Base-by-base conservation (phyloP, 2,113 vertebrate species). In the Hirundichthys speculiger region DNA sequence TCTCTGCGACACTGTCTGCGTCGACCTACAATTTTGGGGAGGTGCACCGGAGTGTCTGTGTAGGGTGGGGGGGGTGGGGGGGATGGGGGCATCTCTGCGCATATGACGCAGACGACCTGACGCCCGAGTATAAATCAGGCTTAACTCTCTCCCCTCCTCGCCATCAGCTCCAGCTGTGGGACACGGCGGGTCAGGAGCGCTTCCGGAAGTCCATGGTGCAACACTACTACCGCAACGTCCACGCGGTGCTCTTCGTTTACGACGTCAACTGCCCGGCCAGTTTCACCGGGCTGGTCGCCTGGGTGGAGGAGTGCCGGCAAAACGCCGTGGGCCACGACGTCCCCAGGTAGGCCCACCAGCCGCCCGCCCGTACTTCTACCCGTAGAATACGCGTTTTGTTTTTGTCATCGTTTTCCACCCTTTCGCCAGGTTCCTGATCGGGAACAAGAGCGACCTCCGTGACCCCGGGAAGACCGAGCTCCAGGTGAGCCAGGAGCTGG, bases 191-290 rank as follows among this genome's bases (percentile, higher is more conserved):
- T 13, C 98, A 99, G 82, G 98, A 99, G 60, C 95, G 96, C 3
- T 97, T 98, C 83, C 84, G 96, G 2, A 98, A 98, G 88, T 98
- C 96, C 78, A 97, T 98, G 96, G 95, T 97, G 34, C 96, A 95
- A 49, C 98, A 99, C 75, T 99, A 99, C 69, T 99, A 99, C 77
- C 92, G 98, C 16, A 97, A 98, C 0, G 96, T 97, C 0, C 96
- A 99, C 0, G 96, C 96, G 0, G 94, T 98, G 1, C 95, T 99
- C 74, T 98, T 98, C 13, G 90, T 98, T 1, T 99, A 97, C 0
- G 97, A 98, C 0, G 94, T 99, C 91, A 96, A 93, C 61, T 95
- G 94, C 60, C 89, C 92, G 38, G 82, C 93, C 53, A 96, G 94
- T 45, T 99, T 99, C 62, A 90, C 90, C 1, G 92, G 93, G 62